Percentiles rank a stretch among this genome's conserved stretches.
These are phyloP conservation scores for Platalea minor DNA, from an alignment of 2,797 vertebrate genomes.

Conservation along the genomic window DNA sequence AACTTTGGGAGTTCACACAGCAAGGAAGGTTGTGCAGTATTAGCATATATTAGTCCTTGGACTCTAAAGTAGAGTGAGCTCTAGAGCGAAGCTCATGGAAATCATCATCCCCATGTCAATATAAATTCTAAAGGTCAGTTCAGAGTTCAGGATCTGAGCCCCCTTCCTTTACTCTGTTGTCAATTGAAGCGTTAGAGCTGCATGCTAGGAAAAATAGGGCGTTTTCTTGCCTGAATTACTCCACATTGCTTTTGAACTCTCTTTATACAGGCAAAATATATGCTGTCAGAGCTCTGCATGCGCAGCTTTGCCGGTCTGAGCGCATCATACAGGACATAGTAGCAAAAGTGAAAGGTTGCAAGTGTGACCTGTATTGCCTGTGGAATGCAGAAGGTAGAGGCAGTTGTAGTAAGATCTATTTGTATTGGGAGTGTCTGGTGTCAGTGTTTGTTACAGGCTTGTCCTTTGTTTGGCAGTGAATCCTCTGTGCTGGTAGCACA, in stretches of 20 bases:
- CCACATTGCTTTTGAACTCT: not conserved
- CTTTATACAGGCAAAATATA: not conserved
- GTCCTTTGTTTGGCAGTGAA: not conserved
- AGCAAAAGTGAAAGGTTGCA: not conserved
- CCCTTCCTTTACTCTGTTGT: not conserved
- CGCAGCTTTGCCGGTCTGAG: not conserved
- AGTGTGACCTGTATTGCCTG: accelerated
- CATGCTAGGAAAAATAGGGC: not conserved
- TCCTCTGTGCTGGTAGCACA: not conserved
- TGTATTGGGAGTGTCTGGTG: not conserved
- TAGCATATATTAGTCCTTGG: not conserved
- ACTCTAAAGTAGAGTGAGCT: not conserved
- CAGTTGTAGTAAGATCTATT: not conserved
- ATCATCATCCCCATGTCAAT: accelerated
- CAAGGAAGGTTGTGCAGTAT: not conserved
- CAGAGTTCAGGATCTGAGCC: not conserved
- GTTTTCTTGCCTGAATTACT: not conserved
- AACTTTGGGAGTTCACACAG: not conserved
- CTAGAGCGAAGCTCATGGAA: not conserved
- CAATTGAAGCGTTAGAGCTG: not conserved
- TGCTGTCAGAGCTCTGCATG: not conserved
- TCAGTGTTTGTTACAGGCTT: not conserved
- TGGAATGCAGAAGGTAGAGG: not conserved
- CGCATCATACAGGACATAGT: not conserved
- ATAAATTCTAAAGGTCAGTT: not conserved